phyloP scores from a whole-genome alignment of 2,888 invertebrate genomes.

The Lithosia quadra region DNA sequence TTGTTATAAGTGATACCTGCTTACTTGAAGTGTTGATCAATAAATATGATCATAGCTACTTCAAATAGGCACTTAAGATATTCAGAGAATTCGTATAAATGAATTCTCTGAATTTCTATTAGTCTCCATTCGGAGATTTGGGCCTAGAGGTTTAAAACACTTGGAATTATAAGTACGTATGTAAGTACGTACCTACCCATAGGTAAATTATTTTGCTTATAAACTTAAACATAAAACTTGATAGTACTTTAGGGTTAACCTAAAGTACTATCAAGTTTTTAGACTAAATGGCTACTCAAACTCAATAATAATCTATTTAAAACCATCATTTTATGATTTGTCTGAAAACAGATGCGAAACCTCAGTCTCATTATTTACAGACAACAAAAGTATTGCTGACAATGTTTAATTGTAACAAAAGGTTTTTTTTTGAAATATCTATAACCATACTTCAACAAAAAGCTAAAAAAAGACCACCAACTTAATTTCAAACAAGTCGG shows the following conservation, averaged over 20 bases:
- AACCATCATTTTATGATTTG: not conserved
- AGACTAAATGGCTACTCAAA: not conserved
- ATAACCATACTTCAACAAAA: not conserved
- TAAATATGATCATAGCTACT: not conserved
- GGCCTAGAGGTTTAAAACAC: too few species aligned
- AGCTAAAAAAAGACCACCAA: not conserved
- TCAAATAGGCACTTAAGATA: not conserved
- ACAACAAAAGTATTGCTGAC: not conserved
- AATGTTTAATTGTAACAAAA: not conserved
- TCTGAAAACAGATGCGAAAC: constrained; percentile 1
- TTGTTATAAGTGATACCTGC: not conserved
- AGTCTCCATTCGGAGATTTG: too few species aligned
- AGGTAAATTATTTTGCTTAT: not conserved
- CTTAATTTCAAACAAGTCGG: constrained; percentile 15
- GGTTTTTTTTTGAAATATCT: not conserved
- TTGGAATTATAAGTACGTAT: not conserved
- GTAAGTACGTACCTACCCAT: too few species aligned
- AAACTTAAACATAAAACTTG: too few species aligned
- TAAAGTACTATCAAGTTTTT: not conserved
- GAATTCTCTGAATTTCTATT: too few species aligned
- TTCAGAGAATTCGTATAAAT: too few species aligned
- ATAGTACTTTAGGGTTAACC: too few species aligned
- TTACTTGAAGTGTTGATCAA: not conserved
- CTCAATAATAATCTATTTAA: not conserved
- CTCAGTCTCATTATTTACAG: constrained; percentile 1